phyloP scores from a whole-genome alignment of 35 echinoderm and acorn worm species.

The Anneissia japonica region DNA sequence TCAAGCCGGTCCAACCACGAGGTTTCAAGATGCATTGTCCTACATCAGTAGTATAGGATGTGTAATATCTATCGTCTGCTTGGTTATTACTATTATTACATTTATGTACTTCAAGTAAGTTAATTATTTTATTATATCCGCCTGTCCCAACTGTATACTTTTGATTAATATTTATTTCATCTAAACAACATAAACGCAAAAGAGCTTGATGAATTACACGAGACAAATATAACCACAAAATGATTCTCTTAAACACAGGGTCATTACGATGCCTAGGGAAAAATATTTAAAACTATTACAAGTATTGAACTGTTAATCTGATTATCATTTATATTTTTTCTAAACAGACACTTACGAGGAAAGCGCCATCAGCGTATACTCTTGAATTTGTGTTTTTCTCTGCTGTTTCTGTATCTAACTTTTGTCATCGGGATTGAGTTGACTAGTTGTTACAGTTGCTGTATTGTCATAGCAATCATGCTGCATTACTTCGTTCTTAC shows the following conservation, averaged over 20 bases:
- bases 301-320: too few relatives aligned
- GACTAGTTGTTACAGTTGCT: not conserved
- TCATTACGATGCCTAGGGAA: too few relatives aligned
- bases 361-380: not conserved
- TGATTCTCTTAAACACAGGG: too few relatives aligned
- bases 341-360: not conserved
- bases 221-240: too few relatives aligned
- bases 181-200: too few relatives aligned
- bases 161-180: too few relatives aligned
- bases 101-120: not conserved
- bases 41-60: not conserved
- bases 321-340: not conserved
- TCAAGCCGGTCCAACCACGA: not conserved
- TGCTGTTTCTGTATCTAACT: not conserved
- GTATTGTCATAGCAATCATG: constrained; percentile 58
- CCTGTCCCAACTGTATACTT: too few relatives aligned
- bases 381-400: not conserved
- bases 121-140: too few relatives aligned
- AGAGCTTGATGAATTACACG: too few relatives aligned
- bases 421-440: not conserved
- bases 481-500: constrained; percentile 78
- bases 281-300: too few relatives aligned
- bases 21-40: not conserved
- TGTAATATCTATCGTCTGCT: not conserved
- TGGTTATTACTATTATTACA: not conserved